Conservation (phyloP, 2,113 vertebrate species). For the Procavia capensis region DNA sequence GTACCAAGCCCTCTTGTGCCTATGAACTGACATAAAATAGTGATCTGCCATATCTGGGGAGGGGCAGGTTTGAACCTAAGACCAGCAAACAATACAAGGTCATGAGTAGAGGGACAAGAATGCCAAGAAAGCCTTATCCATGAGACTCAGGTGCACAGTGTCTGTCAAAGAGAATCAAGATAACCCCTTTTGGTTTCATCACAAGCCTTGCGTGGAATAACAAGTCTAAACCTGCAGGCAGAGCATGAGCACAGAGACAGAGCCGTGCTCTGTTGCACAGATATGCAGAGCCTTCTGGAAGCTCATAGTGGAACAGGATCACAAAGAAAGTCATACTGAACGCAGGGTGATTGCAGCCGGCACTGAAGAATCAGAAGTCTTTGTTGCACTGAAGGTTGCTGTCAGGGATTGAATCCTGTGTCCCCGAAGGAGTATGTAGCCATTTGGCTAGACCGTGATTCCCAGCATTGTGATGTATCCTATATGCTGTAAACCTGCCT, state of each 20-base stretch:
- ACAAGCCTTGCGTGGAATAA: neutral
- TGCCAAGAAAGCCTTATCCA: neutral
- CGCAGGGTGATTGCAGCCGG: neutral
- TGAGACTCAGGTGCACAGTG: neutral
- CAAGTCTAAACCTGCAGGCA: neutral
- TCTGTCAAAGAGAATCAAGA: neutral
- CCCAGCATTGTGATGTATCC: no score
- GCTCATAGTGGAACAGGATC: neutral
- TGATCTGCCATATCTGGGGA: neutral
- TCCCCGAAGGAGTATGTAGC: no score
- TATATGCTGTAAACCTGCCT: no score
- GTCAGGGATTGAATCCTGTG: no score
- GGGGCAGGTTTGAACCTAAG: neutral
- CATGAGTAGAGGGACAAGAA: neutral
- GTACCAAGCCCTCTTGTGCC: neutral
- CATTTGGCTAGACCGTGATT: no score
- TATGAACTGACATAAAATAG: neutral
- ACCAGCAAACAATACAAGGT: neutral
- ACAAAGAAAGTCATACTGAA: neutral
- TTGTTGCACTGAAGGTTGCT: neutral
- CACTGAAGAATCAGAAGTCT: neutral
- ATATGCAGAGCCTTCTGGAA: neutral
- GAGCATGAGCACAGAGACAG: neutral
- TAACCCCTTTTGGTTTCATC: neutral
- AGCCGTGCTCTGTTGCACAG: neutral